A percentile compares a stretch with the other conserved stretches of the same genome.
These are phyloP conservation scores for Oxystoma pomonae DNA, from an alignment of 2,888 invertebrate genomes.

Conservation along the genomic window DNA sequence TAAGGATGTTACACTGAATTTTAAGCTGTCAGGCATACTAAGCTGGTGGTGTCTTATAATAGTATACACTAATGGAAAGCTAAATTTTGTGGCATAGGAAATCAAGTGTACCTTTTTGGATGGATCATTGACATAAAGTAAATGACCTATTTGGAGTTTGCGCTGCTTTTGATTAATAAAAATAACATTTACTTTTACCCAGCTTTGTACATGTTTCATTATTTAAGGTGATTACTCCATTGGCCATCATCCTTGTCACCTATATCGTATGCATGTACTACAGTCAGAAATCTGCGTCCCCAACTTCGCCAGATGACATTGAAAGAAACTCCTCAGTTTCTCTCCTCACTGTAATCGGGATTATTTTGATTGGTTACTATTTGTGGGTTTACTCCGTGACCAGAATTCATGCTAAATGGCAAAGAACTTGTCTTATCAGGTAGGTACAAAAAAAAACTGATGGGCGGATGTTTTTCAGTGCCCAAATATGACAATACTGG, in stretches of 20 bases:
- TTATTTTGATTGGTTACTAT: constrained; percentile 51
- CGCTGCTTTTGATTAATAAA: neutral
- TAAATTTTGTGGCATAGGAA: too few species aligned
- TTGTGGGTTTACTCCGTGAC: constrained; percentile 52
- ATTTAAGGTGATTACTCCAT: constrained; percentile 50
- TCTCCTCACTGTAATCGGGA: constrained; percentile 48
- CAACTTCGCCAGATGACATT: constrained; percentile 38
- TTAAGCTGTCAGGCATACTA: too few species aligned
- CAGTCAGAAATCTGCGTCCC: constrained; percentile 46
- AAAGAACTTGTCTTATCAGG: constrained; percentile 50
- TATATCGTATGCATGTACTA: constrained; percentile 52
- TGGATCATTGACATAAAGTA: too few species aligned
- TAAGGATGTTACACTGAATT: too few species aligned
- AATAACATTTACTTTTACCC: neutral
- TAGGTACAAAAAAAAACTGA: too few species aligned
- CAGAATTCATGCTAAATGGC: constrained; percentile 51
- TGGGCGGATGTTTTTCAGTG: too few species aligned
- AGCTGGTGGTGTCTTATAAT: too few species aligned
- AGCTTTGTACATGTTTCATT: constrained; percentile 24
- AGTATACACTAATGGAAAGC: too few species aligned
- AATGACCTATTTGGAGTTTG: too few species aligned
- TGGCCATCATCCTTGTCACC: constrained; percentile 50
- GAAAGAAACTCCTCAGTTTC: constrained; percentile 49
- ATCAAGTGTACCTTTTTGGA: too few species aligned
- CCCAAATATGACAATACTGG: too few species aligned